phyloP scores from a whole-genome alignment of 2,888 invertebrate genomes.

The Sinodicranocentrus sp. region DNA sequence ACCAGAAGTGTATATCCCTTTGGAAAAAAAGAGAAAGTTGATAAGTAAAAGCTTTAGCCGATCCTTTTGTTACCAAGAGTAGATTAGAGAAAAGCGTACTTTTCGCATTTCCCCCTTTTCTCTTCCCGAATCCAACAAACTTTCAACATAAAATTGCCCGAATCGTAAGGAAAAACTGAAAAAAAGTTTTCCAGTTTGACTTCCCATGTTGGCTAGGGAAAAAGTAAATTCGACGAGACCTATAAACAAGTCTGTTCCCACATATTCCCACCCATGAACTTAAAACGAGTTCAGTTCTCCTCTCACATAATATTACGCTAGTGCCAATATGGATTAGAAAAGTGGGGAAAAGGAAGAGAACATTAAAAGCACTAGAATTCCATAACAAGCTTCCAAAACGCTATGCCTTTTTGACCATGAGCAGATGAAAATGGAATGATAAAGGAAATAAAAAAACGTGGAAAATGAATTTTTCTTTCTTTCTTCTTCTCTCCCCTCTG shows the following conservation, averaged over 20 bases:
- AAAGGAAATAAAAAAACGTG: constrained; percentile 1
- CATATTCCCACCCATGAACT: too few species aligned
- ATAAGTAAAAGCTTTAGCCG: constrained; percentile 33
- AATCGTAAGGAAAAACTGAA: constrained; percentile 18
- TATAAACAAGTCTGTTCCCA: too few species aligned
- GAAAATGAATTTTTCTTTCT: constrained; percentile 16
- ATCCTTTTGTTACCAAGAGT: neutral
- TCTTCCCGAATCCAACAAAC: constrained; percentile 28
- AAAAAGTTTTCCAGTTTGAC: constrained; percentile 18
- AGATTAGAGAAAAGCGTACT: too few species aligned
- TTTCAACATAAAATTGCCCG: constrained; percentile 39
- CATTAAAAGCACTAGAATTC: too few species aligned
- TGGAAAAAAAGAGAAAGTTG: constrained; percentile 13
- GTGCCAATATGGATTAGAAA: too few species aligned
- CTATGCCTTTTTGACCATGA: constrained; percentile 9
- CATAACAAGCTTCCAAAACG: too few species aligned
- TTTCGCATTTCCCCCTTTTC: neutral
- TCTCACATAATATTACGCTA: too few species aligned
- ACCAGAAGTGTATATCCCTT: too few species aligned
- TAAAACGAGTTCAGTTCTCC: too few species aligned
- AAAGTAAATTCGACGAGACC: too few species aligned
- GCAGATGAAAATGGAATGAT: constrained; percentile 9
- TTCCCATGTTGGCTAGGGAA: neutral
- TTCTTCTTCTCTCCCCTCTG: too few species aligned
- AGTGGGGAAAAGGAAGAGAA: too few species aligned